Conservation (phyloP, 2,888 invertebrate genomes). For the Caenorhabditis becei region DNA sequence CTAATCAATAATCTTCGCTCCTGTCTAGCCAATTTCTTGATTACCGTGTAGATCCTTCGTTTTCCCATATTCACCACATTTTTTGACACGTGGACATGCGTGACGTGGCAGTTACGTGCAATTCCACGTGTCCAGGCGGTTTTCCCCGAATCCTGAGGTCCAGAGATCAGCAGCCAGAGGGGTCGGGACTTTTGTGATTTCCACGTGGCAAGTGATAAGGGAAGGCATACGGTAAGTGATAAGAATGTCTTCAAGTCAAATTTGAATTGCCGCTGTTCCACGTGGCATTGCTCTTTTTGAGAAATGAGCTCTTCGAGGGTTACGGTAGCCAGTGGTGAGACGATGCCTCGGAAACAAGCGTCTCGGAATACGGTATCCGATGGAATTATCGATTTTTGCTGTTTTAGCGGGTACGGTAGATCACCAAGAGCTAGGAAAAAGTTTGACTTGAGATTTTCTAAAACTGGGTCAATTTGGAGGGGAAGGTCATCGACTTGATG, state of each 20-base stretch:
- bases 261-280: slow-evolving; percentile 32
- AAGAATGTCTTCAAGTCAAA: slow-evolving; percentile 59
- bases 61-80: slow-evolving; percentile 48
- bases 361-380: slow-evolving; percentile 46
- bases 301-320: slow-evolving; percentile 42
- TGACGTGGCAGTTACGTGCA: slow-evolving; percentile 58
- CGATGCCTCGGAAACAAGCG: slow-evolving; percentile 58
- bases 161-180: slow-evolving; percentile 64
- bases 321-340: slow-evolving; percentile 36
- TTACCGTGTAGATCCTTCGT: slow-evolving; percentile 43
- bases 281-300: slow-evolving; percentile 33
- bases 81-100: slow-evolving; percentile 59
- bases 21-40: slow-evolving; percentile 44
- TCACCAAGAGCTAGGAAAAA: slow-evolving; percentile 41
- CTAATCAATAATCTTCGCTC: slow-evolving; percentile 44
- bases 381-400: not conserved
- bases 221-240: slow-evolving; percentile 43
- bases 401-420: not conserved
- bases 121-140: slow-evolving; percentile 69
- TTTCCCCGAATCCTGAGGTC: slow-evolving; percentile 62
- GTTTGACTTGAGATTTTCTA: slow-evolving; percentile 31
- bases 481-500: slow-evolving; percentile 48
- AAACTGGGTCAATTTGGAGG: slow-evolving; percentile 32
- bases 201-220: slow-evolving; percentile 51
- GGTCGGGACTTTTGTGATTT: slow-evolving; percentile 6